phyloP scores from a whole-genome alignment of 2,113 vertebrate species.

The Catharus fuscescens region DNA sequence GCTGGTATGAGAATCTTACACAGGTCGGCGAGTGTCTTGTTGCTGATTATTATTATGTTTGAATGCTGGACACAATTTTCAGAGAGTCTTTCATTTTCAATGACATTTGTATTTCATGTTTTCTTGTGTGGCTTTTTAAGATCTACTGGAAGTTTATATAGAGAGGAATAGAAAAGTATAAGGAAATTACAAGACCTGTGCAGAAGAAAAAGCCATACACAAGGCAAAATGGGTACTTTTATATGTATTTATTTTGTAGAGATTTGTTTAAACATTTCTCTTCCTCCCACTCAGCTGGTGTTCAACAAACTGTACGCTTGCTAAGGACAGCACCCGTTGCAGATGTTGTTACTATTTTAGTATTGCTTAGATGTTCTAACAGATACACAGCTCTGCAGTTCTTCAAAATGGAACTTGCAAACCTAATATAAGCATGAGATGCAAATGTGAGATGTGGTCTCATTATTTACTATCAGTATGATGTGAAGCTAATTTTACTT shows the following conservation, averaged over 20 bases:
- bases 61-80: not conserved
- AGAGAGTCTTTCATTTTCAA: not conserved
- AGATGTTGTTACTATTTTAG: constrained; percentile 63
- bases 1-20: not conserved
- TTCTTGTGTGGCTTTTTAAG: not conserved
- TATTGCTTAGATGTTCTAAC: not conserved
- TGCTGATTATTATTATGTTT: not conserved
- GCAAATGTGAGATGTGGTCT: not conserved
- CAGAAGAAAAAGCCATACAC: not conserved
- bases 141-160: not conserved
- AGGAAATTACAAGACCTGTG: not conserved
- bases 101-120: not conserved
- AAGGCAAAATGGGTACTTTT: not conserved
- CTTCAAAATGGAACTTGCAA: constrained; percentile 8
- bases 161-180: not conserved
- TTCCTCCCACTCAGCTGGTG: constrained; percentile 53
- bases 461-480: not conserved
- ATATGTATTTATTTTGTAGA: constrained; percentile 28
- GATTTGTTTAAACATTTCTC: constrained; percentile 32
- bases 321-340: not conserved
- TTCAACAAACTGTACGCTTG: constrained; percentile 22
- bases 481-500: not conserved
- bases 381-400: constrained; percentile 11
- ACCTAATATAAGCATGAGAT: not conserved
- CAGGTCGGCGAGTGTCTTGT: not conserved